Conservation (phyloP, 2,797 vertebrate species). For the Acanthornis magna region DNA sequence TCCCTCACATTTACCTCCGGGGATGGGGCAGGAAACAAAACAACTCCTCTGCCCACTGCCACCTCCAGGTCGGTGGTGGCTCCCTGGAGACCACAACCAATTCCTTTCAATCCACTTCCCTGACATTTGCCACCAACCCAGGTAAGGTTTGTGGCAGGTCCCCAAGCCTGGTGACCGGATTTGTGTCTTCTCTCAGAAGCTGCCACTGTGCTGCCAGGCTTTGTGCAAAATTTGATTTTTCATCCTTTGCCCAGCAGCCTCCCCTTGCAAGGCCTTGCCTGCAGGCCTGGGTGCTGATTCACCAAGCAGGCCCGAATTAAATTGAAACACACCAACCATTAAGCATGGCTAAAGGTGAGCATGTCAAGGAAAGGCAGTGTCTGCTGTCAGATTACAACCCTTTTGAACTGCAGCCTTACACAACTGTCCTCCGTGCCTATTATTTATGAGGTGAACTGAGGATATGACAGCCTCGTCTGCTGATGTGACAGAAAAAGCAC, state of each 20-base stretch:
- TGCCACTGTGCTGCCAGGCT: background rate
- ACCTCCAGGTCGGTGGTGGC: background rate
- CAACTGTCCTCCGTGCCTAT: background rate
- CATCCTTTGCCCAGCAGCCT: background rate
- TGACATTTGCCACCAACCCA: background rate
- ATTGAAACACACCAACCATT: background rate
- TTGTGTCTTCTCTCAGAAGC: background rate
- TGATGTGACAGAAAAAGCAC: slow-evolving; percentile 5
- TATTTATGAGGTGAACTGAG: slow-evolving; percentile 47
- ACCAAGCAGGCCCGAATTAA: background rate
- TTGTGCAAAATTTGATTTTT: background rate
- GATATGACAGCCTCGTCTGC: background rate
- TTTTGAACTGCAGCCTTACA: slow-evolving; percentile 6
- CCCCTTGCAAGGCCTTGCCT: background rate
- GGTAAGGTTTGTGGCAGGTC: background rate
- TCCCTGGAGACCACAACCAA: background rate
- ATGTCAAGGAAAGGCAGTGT: background rate
- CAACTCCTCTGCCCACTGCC: background rate
- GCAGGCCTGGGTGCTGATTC: background rate
- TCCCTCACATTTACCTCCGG: background rate
- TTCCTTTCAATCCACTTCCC: background rate
- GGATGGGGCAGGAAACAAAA: background rate
- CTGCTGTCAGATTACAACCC: slow-evolving; percentile 3
- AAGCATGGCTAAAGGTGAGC: background rate
- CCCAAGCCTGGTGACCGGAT: background rate